Evolutionary conservation across 2,113 vertebrate genomes (phyloP).

Genomic region (Morone saxatilis): DNA sequence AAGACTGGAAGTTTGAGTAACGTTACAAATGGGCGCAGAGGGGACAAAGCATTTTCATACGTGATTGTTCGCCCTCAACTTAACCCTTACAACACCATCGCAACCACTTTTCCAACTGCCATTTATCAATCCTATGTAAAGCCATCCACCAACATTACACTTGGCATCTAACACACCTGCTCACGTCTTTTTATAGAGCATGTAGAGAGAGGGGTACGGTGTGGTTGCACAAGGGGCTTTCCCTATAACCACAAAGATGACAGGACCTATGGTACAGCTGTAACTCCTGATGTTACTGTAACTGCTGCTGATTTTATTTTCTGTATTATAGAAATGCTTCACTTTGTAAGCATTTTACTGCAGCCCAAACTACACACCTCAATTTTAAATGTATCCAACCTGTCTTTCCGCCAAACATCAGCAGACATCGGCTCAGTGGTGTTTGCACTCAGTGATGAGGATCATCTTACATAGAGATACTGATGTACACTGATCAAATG

Average conservation of each 20-base stretch:
- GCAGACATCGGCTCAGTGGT: constrained; percentile 1
- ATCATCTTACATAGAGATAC: constrained; percentile 3
- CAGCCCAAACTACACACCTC: no score
- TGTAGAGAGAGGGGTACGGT: constrained; percentile 12
- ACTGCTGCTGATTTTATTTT: neutral
- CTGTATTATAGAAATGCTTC: neutral
- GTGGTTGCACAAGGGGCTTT: constrained; percentile 8
- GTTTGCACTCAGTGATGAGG: neutral
- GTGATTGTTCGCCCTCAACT: neutral
- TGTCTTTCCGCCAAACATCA: neutral
- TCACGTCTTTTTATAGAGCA: constrained; percentile 76
- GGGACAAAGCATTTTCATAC: constrained; percentile 8
- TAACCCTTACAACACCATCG: constrained; percentile 13
- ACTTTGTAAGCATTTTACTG: neutral
- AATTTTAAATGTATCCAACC: neutral
- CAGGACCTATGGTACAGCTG: neutral
- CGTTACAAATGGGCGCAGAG: neutral
- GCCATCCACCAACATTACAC: constrained; percentile 53
- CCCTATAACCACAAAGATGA: constrained; percentile 26
- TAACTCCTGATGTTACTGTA: neutral
- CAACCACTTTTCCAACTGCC: constrained; percentile 22
- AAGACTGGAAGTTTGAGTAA: neutral
- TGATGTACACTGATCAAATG: neutral
- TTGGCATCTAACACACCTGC: constrained; percentile 72
- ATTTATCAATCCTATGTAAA: constrained; percentile 78